Percentiles rank a stretch among this genome's conserved stretches.
These are phyloP conservation scores for Dione vanillae DNA, from an alignment of 2,888 invertebrate species.

Conservation along the genomic window DNA sequence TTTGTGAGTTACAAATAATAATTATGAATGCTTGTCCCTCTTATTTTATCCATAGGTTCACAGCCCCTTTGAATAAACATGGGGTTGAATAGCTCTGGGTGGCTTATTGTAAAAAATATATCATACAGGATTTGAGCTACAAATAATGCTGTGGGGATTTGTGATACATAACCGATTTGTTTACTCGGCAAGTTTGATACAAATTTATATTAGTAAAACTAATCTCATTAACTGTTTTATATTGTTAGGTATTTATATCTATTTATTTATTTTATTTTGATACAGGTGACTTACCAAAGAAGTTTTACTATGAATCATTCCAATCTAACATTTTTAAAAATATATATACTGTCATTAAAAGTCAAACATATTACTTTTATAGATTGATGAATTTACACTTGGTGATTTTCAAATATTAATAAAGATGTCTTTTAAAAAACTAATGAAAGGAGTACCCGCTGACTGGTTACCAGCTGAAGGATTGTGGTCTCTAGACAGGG, in stretches of 20 bases:
- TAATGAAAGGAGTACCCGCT: constrained; percentile 58
- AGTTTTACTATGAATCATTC: neutral
- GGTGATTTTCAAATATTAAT: neutral
- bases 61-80: constrained; percentile 27
- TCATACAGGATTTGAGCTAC: constrained; percentile 26
- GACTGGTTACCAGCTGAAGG: constrained; percentile 60
- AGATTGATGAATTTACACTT: neutral
- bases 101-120: constrained; percentile 27
- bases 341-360: neutral
- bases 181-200: neutral
- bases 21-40: constrained; percentile 4
- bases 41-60: constrained; percentile 11
- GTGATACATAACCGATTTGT: constrained; percentile 24
- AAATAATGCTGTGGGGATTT: constrained; percentile 27
- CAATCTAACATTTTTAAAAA: neutral
- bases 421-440: constrained; percentile 60
- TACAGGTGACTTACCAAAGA: neutral
- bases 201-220: neutral
- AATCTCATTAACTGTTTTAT: neutral
- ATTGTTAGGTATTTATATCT: too few species aligned
- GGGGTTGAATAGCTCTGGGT: constrained; percentile 27
- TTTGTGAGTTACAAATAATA: neutral
- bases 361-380: neutral
- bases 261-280: too few species aligned
- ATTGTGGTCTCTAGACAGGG: constrained; percentile 59